A percentile compares a stretch with the other conserved stretches of the same genome.
phyloP scores from a whole-genome alignment of 2,888 invertebrate species.

The Sclerodermus sp. region DNA sequence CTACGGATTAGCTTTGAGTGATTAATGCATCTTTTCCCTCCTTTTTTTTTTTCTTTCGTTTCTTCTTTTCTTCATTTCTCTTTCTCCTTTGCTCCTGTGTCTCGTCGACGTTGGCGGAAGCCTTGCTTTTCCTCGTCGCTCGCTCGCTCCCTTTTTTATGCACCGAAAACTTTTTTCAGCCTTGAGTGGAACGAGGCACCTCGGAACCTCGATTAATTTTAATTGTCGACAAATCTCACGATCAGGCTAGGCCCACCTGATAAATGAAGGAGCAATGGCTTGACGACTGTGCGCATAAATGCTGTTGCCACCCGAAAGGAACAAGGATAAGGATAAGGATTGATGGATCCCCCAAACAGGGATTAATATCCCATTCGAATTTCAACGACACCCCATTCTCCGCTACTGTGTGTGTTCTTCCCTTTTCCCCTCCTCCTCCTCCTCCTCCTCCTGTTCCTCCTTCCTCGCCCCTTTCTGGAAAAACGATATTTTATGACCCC shows the following conservation, averaged over 20 bases:
- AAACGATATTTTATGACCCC: too few relatives aligned
- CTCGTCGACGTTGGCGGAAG: too few relatives aligned
- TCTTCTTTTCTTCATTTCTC: too few relatives aligned
- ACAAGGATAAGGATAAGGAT: constrained; percentile 26
- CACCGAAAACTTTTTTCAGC: neutral
- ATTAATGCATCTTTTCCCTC: too few relatives aligned
- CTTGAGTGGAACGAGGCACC: neutral
- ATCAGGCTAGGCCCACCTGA: constrained; percentile 1
- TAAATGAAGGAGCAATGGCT: neutral
- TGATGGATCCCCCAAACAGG: constrained; percentile 24
- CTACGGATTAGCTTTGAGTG: too few relatives aligned
- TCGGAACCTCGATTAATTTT: constrained; percentile 36
- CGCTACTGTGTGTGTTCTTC: neutral
- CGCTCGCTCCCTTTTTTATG: neutral
- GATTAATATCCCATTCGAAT: constrained; percentile 27
- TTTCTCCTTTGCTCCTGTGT: too few relatives aligned
- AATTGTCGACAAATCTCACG: constrained; percentile 36
- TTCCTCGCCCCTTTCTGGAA: neutral
- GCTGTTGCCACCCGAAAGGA: constrained; percentile 10
- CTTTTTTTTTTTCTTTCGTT: too few relatives aligned
- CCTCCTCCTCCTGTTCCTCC: neutral
- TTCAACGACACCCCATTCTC: constrained; percentile 1
- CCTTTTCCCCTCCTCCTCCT: neutral
- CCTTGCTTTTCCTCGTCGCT: too few relatives aligned
- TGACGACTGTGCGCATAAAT: too few relatives aligned